These are phyloP conservation scores for Heliconius erato DNA, from an alignment of 2,888 invertebrate species.

Conservation along the genomic window DNA sequence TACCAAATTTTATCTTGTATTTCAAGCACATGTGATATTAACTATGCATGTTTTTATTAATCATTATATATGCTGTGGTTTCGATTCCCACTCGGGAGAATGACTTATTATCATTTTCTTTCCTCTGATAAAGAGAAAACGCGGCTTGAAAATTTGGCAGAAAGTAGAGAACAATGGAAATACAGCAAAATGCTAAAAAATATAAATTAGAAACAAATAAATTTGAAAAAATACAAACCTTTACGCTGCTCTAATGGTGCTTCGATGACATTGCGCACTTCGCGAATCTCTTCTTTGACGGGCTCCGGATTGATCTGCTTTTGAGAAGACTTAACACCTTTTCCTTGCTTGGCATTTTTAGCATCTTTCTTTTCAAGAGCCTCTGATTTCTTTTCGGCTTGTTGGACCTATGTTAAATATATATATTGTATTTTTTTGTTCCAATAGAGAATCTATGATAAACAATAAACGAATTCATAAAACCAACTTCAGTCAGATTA, in stretches of 20 bases:
- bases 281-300: slow-evolving; percentile 69
- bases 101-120: not conserved
- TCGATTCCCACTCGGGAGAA: not conserved
- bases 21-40: not conserved
- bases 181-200: not conserved
- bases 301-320: slow-evolving; percentile 62
- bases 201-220: slow-evolving; percentile 10
- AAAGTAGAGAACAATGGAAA: too few species aligned
- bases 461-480: not conserved
- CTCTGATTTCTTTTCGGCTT: slow-evolving; percentile 74
- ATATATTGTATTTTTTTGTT: not conserved
- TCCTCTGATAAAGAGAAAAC: not conserved
- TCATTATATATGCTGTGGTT: not conserved
- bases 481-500: slow-evolving; percentile 3
- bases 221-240: slow-evolving; percentile 58
- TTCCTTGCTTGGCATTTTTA: slow-evolving; percentile 64
- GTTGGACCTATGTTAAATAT: slow-evolving; percentile 53
- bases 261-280: slow-evolving; percentile 68
- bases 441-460: not conserved
- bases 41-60: not conserved
- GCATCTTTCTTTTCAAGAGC: slow-evolving; percentile 63
- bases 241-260: slow-evolving; percentile 79
- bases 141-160: not conserved
- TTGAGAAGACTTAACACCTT: slow-evolving; percentile 61
- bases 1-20: not conserved